Evolutionary conservation across 2,113 vertebrate genomes (phyloP), one percentile per base, ranked within the genome.

Genomic region (Orycteropus afer): DNA sequence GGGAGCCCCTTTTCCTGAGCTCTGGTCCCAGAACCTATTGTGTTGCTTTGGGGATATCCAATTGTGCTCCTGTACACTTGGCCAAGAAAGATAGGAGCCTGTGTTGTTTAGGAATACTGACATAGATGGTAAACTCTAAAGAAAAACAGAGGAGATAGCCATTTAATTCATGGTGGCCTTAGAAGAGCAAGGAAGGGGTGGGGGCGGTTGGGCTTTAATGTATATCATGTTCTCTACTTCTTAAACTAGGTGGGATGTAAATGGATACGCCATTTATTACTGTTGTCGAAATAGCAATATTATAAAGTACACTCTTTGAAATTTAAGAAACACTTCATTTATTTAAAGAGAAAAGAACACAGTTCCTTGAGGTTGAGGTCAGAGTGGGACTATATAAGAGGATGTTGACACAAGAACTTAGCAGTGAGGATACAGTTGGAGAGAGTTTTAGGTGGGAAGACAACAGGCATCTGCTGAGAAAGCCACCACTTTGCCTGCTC

Each of bases 341-440:
- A 79, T 92, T 89, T 63, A 3, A 87, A 93, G 45, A 93, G 34
- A 45, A 85, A 85, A 57, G 49, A 82, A 15, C 18, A 25, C 32
- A 49, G 47, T 82, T 61, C 37, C 86, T 55, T 74, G 20, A 59
- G 49, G 27, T 57, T 20, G 17, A 87, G 63, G 47, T 90, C 67
- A 82, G 32, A 53, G 11, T 4, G 0, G 25, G 63, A 7, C 85
- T 90, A 22, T 17, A 1, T 23, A 49, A 53, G 51, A 90, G 49
- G 61, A 37, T 80, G 59, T 29, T 47, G 18, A 81, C 45, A 2
- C 32, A 59, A 77, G 45, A 40, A 63, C 61, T 49, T 73, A 17
- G 37, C 47, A 71, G 71, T 61, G 78, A 90, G 51, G 53, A 15
- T 34, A 15, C 17, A 71, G 7, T 7, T 78, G 57, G 59, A 74